Conservation (phyloP, 2,113 vertebrate genomes). For the Cebidichthys violaceus region DNA sequence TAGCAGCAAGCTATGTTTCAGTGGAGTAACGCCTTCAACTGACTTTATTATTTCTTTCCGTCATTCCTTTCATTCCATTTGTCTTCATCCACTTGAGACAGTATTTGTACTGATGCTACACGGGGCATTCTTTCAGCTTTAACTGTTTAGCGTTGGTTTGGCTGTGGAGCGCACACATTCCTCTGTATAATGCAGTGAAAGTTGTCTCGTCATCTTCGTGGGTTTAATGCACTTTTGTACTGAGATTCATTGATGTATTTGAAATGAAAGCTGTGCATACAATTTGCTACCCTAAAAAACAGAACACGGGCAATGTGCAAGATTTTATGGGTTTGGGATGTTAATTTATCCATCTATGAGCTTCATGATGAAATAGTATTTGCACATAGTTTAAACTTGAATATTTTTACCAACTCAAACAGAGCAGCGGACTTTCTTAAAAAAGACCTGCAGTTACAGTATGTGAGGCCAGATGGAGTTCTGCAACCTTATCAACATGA, state of each 20-base stretch:
- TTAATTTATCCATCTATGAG: background rate
- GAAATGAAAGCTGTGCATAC: too few species aligned
- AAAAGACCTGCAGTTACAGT: background rate
- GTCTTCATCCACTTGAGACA: background rate
- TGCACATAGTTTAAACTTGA: background rate
- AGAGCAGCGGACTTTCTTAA: background rate
- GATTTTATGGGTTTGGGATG: too few species aligned
- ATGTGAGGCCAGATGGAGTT: constrained; percentile 31
- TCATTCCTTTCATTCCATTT: background rate
- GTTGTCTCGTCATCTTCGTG: background rate
- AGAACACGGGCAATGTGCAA: too few species aligned
- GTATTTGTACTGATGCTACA: background rate
- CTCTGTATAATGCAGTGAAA: background rate
- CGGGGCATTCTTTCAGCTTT: background rate
- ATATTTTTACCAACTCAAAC: background rate
- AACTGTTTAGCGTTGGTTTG: background rate
- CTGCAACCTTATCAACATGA: constrained; percentile 14
- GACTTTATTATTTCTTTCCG: too few species aligned
- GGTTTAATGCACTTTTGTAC: too few species aligned
- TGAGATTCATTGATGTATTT: too few species aligned
- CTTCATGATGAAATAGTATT: background rate
- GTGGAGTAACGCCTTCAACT: background rate
- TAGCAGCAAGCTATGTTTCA: background rate
- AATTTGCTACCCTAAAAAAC: too few species aligned
- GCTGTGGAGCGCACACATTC: background rate